Percentiles rank a stretch among this genome's conserved stretches.
phyloP scores from a whole-genome alignment of 2,888 invertebrate genomes.

The Glomeris marginata region DNA sequence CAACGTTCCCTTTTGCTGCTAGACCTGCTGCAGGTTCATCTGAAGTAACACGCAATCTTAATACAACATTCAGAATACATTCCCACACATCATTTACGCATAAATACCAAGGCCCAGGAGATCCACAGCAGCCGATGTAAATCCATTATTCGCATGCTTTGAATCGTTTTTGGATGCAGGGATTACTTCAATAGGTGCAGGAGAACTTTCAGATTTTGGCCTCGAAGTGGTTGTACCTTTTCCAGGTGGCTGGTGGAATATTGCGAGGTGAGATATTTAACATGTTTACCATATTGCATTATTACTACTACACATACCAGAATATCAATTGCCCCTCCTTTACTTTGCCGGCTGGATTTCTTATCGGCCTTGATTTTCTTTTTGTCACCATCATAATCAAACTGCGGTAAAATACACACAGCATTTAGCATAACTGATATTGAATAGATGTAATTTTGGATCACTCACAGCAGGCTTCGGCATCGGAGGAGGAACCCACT shows the following conservation, averaged over 20 bases:
- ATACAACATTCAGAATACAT: not conserved
- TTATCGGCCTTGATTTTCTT: conserved; percentile 9
- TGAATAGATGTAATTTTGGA: not conserved
- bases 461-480: conserved; percentile 47
- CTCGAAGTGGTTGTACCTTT: no score
- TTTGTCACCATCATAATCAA: conserved; percentile 9
- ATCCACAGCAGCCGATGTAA: conserved; percentile 33
- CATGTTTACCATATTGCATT: no score
- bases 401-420: conserved; percentile 10
- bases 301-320: no score
- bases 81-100: not conserved
- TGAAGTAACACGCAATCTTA: conserved; percentile 1
- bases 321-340: no score
- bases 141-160: conserved; percentile 24
- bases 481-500: conserved; percentile 79
- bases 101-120: conserved; percentile 37
- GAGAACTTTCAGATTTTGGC: conserved; percentile 19
- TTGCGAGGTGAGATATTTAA: no score
- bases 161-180: conserved; percentile 17
- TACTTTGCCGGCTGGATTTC: not conserved
- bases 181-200: conserved; percentile 18
- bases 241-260: no score
- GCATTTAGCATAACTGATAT: not conserved
- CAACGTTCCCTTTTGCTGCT: conserved; percentile 14
- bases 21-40: conserved; percentile 16